Evolutionary conservation across 2,113 vertebrate genomes (phyloP).

Genomic region (Phoenicopterus ruber): DNA sequence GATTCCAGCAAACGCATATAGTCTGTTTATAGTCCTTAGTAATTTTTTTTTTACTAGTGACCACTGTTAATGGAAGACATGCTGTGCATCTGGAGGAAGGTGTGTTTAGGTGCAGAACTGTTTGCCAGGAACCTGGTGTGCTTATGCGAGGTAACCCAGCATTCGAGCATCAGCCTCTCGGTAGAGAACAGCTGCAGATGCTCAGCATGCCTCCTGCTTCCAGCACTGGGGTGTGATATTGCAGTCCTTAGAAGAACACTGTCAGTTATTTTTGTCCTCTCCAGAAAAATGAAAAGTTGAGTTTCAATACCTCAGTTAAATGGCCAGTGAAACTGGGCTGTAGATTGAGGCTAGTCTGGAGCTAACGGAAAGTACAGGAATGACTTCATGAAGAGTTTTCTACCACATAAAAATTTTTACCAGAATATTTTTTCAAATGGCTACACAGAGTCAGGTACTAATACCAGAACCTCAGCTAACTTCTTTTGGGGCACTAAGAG

Average conservation of each 20-base stretch:
- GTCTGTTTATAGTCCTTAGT: not conserved
- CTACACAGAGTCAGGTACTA: not conserved
- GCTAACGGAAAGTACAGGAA: not conserved
- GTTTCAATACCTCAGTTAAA: not conserved
- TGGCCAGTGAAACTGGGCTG: not conserved
- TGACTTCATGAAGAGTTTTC: not conserved
- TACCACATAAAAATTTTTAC: not conserved
- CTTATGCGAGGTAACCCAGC: not conserved
- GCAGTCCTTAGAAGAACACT: not conserved
- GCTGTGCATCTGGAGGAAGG: not conserved
- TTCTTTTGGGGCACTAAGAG: not conserved
- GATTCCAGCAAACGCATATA: not conserved
- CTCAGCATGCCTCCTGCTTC: not conserved
- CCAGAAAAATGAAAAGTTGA: not conserved
- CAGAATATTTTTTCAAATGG: not conserved
- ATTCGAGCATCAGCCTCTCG: not conserved
- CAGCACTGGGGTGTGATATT: not conserved
- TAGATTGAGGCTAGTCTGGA: not conserved
- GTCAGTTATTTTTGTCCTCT: not conserved
- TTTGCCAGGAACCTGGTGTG: not conserved
- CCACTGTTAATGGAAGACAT: not conserved
- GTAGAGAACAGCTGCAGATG: not conserved
- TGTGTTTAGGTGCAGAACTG: not conserved
- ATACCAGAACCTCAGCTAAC: not conserved
- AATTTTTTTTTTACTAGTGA: not conserved